Evolutionary conservation across 2,888 invertebrate species (phyloP), one percentile per base, ranked within the genome.

Genomic region (Drosophila tripunctata): DNA sequence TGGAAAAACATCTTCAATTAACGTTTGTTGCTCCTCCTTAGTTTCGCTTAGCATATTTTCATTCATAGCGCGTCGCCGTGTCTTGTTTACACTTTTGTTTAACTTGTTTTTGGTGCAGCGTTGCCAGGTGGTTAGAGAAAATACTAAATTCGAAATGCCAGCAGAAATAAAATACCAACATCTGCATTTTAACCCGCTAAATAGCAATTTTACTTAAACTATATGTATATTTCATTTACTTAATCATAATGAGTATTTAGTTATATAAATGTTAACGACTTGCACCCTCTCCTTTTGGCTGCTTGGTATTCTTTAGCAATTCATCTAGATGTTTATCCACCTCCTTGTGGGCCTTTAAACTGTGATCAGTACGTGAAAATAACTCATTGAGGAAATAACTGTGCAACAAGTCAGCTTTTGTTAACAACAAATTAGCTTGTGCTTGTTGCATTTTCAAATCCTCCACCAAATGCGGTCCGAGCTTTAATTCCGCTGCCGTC

Each of bases 271-370:
- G 30, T 62, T 45, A 57, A 50, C 27, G 66, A 17, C 24, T 15
- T 12, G 4, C 17, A 30, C 8, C 4, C 19, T 12, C 38, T 24
- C n/a, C 5, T 48, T 56, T 15, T 10, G 17, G 8, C 19, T 51
- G 31, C 4, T 64, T 45, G 4, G 52, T 15, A 19, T 81, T 85
- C n/a, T 81, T 85, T 10, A 90, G 45, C 2, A 83, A 58, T 8
- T 81, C 76, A 56, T 90, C 84, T 1, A 91, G 60, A 58, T 87
- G 83, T 2, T 67, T 66, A 21, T 88, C 88, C 0, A 88, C 87
- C 50, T 89, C 90, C 43, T 89, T 87, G 15, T 91, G 75, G 0
- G 91, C 91, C 41, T 87, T 89, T 0, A 86, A 27, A 2, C 88
- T 89, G 14, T 89, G 79, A 1, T 89, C 89, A 0, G 90, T 81